Evolutionary conservation across 2,888 invertebrate genomes (phyloP), one percentile per base, ranked within the genome.

Genomic region (Augiades crinisus): DNA sequence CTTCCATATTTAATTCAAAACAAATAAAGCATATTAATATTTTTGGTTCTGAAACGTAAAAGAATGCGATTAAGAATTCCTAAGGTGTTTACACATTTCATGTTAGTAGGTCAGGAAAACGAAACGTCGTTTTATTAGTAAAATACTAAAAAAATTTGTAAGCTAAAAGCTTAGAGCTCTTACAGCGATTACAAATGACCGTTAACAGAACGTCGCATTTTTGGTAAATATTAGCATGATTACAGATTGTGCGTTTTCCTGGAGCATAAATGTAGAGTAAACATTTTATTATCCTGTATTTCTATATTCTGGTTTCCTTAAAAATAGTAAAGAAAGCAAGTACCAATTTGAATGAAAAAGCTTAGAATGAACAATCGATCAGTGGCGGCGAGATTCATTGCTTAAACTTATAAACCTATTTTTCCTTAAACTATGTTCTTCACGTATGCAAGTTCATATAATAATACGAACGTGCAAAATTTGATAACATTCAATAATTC

Each of bases 121-220:
- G 19, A 5, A 19, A 5, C 19, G 19, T 10, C 10, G 4, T 27
- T 27, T 27, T 27, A 27, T 27, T 27, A 10, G 8, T 2, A 8
- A 8, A 7, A n/a, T 3, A n/a, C 27, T 27, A 27, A 5, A 27
- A 27, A 27, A 8, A 27, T 27, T 27, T 1, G 12, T 1, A 30
- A 12, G 13, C 27, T 43, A 30, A 30, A 43, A 43, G 43, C 17
- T 43, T 30, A 4, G 12, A 12, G 12, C 7, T 27, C 27, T 30
- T 43, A 30, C 27, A n/a, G 10, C 7, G 8, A 17, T 40, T 41
- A 16, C 14, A 16, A 43, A 43, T 43, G 12, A 12, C 19, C 30
- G 30, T 31, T 30, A 31, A 43, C 43, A 43, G 24, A 10, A 5
- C 14, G 4, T 24, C 41, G 16, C 41, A 27, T 27, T 41, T 27